Evolutionary conservation across 1,140 invertebrate species (phyloP).

Genomic region (Saccostrea echinata): DNA sequence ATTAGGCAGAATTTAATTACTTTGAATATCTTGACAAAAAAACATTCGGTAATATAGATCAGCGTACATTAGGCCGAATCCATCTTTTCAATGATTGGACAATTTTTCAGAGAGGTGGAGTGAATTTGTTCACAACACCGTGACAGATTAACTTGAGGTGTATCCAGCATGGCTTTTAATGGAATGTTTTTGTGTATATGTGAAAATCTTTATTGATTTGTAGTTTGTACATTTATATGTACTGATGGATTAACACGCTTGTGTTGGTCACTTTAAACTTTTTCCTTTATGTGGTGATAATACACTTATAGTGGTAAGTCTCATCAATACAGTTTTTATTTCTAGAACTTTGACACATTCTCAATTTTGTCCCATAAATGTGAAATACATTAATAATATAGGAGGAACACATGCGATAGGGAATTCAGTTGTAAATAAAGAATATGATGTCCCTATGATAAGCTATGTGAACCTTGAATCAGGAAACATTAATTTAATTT

Average conservation of each 20-base stretch:
- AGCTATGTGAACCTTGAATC: background rate
- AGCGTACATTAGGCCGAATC: background rate
- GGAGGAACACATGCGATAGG: background rate
- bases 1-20: slow-evolving; percentile 8
- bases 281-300: background rate
- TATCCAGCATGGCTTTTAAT: slow-evolving; percentile 34
- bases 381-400: background rate
- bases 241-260: background rate
- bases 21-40: background rate
- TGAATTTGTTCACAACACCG: slow-evolving; percentile 22
- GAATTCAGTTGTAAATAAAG: no score
- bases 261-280: background rate
- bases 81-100: slow-evolving; percentile 27
- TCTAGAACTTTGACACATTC: no score
- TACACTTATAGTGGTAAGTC: background rate
- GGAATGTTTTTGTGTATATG: slow-evolving; percentile 14
- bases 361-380: background rate
- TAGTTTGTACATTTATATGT: background rate
- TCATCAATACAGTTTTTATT: background rate
- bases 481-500: background rate
- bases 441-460: background rate
- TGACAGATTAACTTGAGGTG: slow-evolving; percentile 8
- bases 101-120: background rate
- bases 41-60: background rate
- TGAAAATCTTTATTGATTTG: background rate